Evolutionary conservation across 2,113 vertebrate genomes (phyloP), one percentile per base, ranked within the genome.

Genomic region (Hippocampus zosterae): DNA sequence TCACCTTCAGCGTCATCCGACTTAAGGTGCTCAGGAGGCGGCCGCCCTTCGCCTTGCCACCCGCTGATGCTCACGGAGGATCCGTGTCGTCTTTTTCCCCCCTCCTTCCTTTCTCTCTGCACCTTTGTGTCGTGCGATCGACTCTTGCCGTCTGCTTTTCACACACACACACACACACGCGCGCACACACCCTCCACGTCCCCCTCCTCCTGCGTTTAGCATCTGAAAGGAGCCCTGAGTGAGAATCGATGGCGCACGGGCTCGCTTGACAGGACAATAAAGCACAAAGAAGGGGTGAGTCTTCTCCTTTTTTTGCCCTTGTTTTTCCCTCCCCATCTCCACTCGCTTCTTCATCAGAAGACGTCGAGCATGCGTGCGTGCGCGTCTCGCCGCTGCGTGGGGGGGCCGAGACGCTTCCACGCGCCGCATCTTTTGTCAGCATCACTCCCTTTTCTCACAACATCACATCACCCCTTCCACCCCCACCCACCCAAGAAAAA

Each of bases 191-290:
- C 79, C 77, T 64, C 62, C 77, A n/a, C 52, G 66, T 73, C 77
- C 75, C 79, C 83, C 81, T 72, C 81, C 85, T 87, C 88, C 88
- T 90, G 87, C 89, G 85, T 84, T 90, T 89, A 92, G 92, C 92
- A 91, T 92, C 91, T 93, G 90, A 92, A 92, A 93, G 81, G 89
- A 91, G 87, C 89, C 80, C 88, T 91, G 91, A 90, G 89, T 88
- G 89, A 86, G 90, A 90, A 92, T 92, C 91, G 91, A 93, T 93
- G 92, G 90, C 91, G 92, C 92, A 92, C 91, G 91, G 91, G 91
- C 90, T 90, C 89, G 90, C 85, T 81, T 92, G 92, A 92, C 90
- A 91, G 91, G 92, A 93, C 92, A 93, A 93, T 93, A 93, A 92
- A 90, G 83, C 90, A 92, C 90, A 92, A 91, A 92, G 91, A 92